Percentiles rank a stretch among this genome's conserved stretches.
These are phyloP conservation scores for Ganaspis brasiliensis DNA, from an alignment of 2,888 invertebrate species.

Conservation along the genomic window DNA sequence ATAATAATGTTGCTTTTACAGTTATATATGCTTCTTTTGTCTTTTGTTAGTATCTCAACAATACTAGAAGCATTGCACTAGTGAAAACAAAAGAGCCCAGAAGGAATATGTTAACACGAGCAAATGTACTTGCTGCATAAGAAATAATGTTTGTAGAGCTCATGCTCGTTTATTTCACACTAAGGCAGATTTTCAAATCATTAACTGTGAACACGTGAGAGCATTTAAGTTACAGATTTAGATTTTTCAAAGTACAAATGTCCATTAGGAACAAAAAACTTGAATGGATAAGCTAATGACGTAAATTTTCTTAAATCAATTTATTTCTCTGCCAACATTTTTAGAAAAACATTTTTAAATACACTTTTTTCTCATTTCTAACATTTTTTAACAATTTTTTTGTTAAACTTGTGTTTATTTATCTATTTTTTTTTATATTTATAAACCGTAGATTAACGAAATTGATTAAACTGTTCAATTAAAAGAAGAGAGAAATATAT, in stretches of 20 bases:
- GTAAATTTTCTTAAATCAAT: neutral
- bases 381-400: too few relatives aligned
- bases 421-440: too few relatives aligned
- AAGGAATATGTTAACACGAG: constrained; percentile 33
- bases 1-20: too few relatives aligned
- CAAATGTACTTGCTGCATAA: constrained; percentile 8
- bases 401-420: too few relatives aligned
- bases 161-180: constrained; percentile 6
- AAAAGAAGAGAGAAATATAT: too few relatives aligned
- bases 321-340: too few relatives aligned
- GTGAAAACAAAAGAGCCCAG: constrained; percentile 20
- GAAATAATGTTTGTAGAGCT: constrained; percentile 14
- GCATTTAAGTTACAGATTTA: neutral
- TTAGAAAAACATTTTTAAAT: too few relatives aligned
- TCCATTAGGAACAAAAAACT: constrained; percentile 32
- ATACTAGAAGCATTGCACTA: constrained; percentile 19
- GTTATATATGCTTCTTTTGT: constrained; percentile 23
- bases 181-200: constrained; percentile 3
- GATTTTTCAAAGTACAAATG: constrained; percentile 40
- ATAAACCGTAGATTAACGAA: too few relatives aligned
- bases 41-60: constrained; percentile 25
- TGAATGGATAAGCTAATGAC: constrained; percentile 16
- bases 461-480: too few relatives aligned
- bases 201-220: constrained; percentile 16
- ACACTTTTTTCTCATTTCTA: too few relatives aligned